phyloP scores from a whole-genome alignment of 1,140 invertebrate species.

The Drosophila navojoa region DNA sequence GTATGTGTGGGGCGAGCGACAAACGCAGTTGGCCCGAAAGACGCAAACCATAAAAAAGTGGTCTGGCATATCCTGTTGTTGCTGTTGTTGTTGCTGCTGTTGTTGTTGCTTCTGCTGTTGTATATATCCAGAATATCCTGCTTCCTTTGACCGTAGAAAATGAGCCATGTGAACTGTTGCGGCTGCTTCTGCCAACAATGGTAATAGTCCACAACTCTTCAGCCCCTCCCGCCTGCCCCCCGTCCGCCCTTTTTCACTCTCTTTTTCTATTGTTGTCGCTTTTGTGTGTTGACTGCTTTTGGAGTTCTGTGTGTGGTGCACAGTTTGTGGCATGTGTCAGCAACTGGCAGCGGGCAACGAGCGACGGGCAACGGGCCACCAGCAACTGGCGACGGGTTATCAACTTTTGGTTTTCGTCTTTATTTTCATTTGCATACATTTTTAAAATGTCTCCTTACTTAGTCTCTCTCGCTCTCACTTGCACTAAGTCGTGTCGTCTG shows the following conservation, averaged over 20 bases:
- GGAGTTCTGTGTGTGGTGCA: conserved; percentile 53
- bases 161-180: conserved; percentile 79
- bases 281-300: conserved; percentile 43
- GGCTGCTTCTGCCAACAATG: conserved; percentile 50
- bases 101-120: conserved; percentile 25
- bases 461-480: conserved; percentile 12
- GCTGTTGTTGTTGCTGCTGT: conserved; percentile 22
- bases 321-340: conserved; percentile 75
- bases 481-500: conserved; percentile 40
- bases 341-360: conserved; percentile 39
- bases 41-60: conserved; percentile 42
- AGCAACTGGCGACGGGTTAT: conserved; percentile 25
- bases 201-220: conserved; percentile 31
- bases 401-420: conserved; percentile 35
- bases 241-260: not conserved
- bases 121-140: conserved; percentile 46
- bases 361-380: conserved; percentile 39
- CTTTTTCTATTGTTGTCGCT: conserved; percentile 45
- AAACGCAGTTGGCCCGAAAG: conserved; percentile 18
- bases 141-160: conserved; percentile 77
- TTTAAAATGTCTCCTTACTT: conserved; percentile 59
- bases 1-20: conserved; percentile 9
- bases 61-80: conserved; percentile 44
- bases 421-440: conserved; percentile 76
- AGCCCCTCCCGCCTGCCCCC: not conserved